Conservation (phyloP, 2,797 vertebrate genomes). For the Eidolon dupreanum region DNA sequence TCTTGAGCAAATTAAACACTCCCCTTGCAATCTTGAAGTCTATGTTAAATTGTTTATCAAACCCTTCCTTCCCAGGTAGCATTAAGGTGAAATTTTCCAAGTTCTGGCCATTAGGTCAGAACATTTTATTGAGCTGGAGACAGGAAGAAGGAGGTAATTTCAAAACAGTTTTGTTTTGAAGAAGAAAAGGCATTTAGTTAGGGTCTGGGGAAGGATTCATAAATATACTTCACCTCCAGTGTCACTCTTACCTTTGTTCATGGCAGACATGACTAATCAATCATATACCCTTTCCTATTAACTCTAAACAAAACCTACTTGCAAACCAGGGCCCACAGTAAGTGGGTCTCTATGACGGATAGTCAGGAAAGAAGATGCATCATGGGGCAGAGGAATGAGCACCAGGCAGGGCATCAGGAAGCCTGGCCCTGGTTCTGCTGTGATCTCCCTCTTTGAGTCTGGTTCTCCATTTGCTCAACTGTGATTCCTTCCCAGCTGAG, state of each 20-base stretch:
- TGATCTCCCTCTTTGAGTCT: not conserved
- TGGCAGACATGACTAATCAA: conserved; percentile 61
- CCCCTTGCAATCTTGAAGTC: conserved; percentile 70
- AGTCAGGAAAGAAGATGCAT: not conserved
- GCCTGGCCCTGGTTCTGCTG: not conserved
- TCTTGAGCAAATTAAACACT: conserved; percentile 77
- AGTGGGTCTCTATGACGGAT: not conserved
- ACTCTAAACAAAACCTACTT: conserved; percentile 44
- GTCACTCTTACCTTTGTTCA: not conserved
- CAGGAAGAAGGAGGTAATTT: conserved; percentile 55
- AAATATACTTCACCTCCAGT: conserved; percentile 57
- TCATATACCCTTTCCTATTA: conserved; percentile 7
- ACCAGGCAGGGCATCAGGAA: not conserved
- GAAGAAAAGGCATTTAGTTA: conserved; percentile 5
- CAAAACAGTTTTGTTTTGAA: conserved; percentile 56
- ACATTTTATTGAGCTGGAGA: conserved; percentile 63
- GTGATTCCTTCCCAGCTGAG: not conserved
- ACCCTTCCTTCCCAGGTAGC: conserved; percentile 64
- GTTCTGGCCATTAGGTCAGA: conserved; percentile 64
- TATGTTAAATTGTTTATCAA: conserved; percentile 78
- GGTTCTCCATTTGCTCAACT: not conserved
- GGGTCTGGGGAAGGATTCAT: conserved; percentile 48
- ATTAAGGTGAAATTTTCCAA: conserved; percentile 61
- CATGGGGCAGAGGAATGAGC: not conserved
- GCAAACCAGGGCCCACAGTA: not conserved